Conservation (phyloP, 2,888 invertebrate genomes). For the Oithona nana region DNA sequence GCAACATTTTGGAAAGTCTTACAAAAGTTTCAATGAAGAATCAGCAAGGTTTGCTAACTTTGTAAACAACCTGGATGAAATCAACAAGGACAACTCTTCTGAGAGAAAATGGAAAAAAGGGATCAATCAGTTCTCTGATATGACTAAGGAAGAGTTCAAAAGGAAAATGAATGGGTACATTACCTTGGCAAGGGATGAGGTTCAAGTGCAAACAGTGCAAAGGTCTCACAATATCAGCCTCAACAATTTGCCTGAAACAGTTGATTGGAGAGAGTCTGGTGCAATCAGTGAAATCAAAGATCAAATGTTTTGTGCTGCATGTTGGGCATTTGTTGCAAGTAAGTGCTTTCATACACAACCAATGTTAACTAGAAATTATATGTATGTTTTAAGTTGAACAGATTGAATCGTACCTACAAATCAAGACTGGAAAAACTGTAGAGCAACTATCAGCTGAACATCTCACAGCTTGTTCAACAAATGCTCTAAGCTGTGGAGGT, state of each 20-base stretch:
- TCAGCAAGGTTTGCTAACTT: not conserved
- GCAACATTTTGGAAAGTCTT: conserved; percentile 1
- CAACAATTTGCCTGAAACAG: conserved; percentile 22
- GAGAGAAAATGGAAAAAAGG: not conserved
- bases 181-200: not conserved
- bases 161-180: not conserved
- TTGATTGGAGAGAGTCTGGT: conserved; percentile 28
- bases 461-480: conserved; percentile 9
- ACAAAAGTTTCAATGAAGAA: not conserved
- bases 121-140: conserved; percentile 8
- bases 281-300: conserved; percentile 29
- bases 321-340: conserved; percentile 35
- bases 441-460: conserved; percentile 6
- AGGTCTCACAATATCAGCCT: not conserved
- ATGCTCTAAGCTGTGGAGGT: conserved; percentile 12
- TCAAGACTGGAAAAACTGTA: not conserved
- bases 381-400: conserved; percentile 29
- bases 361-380: too few species aligned
- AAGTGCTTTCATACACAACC: too few species aligned
- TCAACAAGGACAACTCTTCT: conserved; percentile 4
- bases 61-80: not conserved
- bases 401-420: conserved; percentile 10
- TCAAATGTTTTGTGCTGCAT: conserved; percentile 33
- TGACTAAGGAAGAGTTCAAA: conserved; percentile 8
- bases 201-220: not conserved